These are phyloP conservation scores for Lerema accius DNA, from an alignment of 1,140 invertebrate genomes.

Conservation along the genomic window DNA sequence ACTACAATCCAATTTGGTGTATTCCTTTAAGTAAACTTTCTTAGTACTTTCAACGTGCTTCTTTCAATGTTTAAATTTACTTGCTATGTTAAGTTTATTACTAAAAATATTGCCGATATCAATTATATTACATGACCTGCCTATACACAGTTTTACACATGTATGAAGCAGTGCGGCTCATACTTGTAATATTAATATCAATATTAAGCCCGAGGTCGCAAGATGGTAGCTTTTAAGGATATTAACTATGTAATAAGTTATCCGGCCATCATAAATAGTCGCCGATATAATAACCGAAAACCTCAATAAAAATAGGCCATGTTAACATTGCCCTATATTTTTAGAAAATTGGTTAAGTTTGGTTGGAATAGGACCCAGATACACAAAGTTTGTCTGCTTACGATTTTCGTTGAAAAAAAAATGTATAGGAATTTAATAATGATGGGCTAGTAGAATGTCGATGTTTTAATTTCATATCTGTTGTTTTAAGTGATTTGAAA, in stretches of 20 bases:
- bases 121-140: no score
- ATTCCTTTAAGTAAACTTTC: constrained; percentile 57
- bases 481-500: no score
- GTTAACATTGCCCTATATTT: constrained; percentile 16
- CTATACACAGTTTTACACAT: no score
- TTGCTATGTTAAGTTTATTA: no score
- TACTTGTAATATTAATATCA: neutral
- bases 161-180: no score
- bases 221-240: constrained; percentile 3
- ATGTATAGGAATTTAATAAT: no score
- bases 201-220: constrained; percentile 10
- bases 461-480: no score
- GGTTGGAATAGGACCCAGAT: no score
- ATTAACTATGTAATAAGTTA: constrained; percentile 11
- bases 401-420: no score
- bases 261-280: constrained; percentile 1
- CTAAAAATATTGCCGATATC: no score
- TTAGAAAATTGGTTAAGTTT: constrained; percentile 23
- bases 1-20: constrained; percentile 60
- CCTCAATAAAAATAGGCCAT: constrained; percentile 1
- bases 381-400: no score
- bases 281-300: constrained; percentile 5
- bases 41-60: constrained; percentile 14
- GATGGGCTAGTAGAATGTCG: no score
- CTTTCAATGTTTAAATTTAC: neutral